Evolutionary conservation across 2,888 invertebrate species (phyloP).

Genomic region (Quadroppia sp.): DNA sequence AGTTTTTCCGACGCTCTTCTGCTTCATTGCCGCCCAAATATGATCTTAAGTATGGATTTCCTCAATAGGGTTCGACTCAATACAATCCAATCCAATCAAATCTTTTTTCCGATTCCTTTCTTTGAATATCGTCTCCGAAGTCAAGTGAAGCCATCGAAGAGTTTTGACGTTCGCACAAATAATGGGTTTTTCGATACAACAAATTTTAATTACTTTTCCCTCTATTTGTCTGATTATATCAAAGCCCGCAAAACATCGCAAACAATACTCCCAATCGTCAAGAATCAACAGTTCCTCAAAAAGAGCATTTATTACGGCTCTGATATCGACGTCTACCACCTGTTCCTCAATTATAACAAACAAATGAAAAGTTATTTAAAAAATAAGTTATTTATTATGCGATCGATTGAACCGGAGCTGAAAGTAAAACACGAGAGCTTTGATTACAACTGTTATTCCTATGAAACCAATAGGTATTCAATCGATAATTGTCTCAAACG

Average conservation of each 20-base stretch:
- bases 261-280: conserved; percentile 59
- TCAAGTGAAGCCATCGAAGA: conserved; percentile 44
- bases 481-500: conserved; percentile 13
- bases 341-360: conserved; percentile 65
- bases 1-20: conserved; percentile 62
- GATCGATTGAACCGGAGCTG: conserved; percentile 75
- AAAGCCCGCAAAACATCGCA: conserved; percentile 63
- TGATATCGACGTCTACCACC: conserved; percentile 59
- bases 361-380: conserved; percentile 57
- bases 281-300: conserved; percentile 39
- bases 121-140: conserved; percentile 65
- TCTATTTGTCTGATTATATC: conserved; percentile 78
- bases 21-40: conserved; percentile 63
- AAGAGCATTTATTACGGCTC: conserved; percentile 44
- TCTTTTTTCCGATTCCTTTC: conserved; percentile 88
- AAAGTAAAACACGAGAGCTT: conserved; percentile 56
- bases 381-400: conserved; percentile 56
- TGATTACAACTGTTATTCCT: conserved; percentile 7
- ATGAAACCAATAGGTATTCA: conserved; percentile 26
- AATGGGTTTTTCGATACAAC: conserved; percentile 73
- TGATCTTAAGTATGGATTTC: conserved; percentile 74
- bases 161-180: conserved; percentile 58
- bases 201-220: conserved; percentile 68
- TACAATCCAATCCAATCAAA: conserved; percentile 79
- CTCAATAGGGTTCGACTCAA: conserved; percentile 93